Conservation (phyloP, 1,140 invertebrate species). For the Philopotamus ludificatus region DNA sequence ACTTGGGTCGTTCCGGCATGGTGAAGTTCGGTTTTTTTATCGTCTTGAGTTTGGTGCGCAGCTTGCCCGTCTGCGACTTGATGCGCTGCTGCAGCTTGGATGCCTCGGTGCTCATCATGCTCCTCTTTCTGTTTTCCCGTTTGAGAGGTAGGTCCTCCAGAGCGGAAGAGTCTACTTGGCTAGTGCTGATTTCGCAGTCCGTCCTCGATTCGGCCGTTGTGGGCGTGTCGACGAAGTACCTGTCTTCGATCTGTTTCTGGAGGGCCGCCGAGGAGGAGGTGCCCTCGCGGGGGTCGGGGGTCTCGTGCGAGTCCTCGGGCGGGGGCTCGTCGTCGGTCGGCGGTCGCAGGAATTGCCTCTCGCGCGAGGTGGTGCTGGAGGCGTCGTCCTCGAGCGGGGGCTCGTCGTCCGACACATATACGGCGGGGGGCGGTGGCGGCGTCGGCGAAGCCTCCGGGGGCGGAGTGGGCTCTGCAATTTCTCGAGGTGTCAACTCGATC, state of each 20-base stretch:
- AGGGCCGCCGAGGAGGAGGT: conserved; percentile 49
- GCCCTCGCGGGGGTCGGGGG: conserved; percentile 50
- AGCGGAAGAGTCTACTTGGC: conserved; percentile 65
- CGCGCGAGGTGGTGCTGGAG: conserved; percentile 53
- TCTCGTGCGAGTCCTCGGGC: conserved; percentile 45
- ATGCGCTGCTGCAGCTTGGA: conserved; percentile 57
- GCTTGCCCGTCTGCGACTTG: conserved; percentile 56
- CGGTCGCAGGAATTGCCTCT: conserved; percentile 51
- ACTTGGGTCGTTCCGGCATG: conserved; percentile 51
- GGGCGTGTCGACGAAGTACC: conserved; percentile 55
- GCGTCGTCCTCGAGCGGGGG: conserved; percentile 48
- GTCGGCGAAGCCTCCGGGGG: neutral
- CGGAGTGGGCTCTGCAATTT: neutral
- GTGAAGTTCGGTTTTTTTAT: conserved; percentile 58
- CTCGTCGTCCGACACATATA: conserved; percentile 17
- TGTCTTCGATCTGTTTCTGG: conserved; percentile 60
- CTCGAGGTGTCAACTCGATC: conserved; percentile 40
- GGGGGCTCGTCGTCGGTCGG: conserved; percentile 48
- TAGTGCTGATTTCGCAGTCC: conserved; percentile 66
- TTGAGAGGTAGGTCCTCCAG: conserved; percentile 64
- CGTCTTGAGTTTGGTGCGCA: conserved; percentile 61
- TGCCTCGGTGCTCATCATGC: conserved; percentile 47
- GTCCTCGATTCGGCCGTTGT: conserved; percentile 61
- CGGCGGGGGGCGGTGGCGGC: neutral
- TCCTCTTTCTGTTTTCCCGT: conserved; percentile 58